A percentile compares a stretch with the other conserved stretches of the same genome.
phyloP scores from a whole-genome alignment of 2,888 invertebrate species.

The Drosophila bunnanda region DNA sequence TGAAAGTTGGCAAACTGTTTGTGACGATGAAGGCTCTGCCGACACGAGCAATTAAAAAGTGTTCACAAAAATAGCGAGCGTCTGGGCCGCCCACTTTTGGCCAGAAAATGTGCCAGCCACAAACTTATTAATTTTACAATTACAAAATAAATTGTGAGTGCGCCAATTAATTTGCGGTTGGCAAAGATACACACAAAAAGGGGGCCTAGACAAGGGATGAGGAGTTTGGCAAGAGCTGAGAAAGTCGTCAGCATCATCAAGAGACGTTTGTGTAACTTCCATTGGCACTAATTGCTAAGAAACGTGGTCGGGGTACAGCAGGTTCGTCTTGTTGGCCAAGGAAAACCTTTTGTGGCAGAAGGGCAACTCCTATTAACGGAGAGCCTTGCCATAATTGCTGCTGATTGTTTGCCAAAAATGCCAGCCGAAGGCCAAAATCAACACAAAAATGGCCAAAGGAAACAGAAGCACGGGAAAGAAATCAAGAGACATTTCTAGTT shows the following conservation, averaged over 20 bases:
- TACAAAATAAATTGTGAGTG: slow-evolving; percentile 73
- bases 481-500: slow-evolving; percentile 32
- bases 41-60: slow-evolving; percentile 72
- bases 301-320: slow-evolving; percentile 20
- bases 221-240: slow-evolving; percentile 8
- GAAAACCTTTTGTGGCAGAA: slow-evolving; percentile 1
- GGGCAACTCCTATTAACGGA: slow-evolving; percentile 30
- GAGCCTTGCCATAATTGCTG: slow-evolving; percentile 58
- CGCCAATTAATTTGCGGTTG: slow-evolving; percentile 73
- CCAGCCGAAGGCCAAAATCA: slow-evolving; percentile 21
- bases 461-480: not conserved
- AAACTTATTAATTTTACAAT: slow-evolving; percentile 78
- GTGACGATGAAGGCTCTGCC: slow-evolving; percentile 47
- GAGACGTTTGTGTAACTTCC: slow-evolving; percentile 62
- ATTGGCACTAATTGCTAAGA: slow-evolving; percentile 67
- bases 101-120: slow-evolving; percentile 45
- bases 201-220: not conserved
- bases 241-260: slow-evolving; percentile 62
- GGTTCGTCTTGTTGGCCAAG: slow-evolving; percentile 21
- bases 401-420: slow-evolving; percentile 66
- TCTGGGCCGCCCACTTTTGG: slow-evolving; percentile 24
- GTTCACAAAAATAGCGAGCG: slow-evolving; percentile 39
- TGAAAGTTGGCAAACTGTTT: slow-evolving; percentile 55
- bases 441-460: slow-evolving; percentile 23
- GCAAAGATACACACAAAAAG: slow-evolving; percentile 61